Conservation (phyloP, 2,888 invertebrate genomes). For the Archips xylosteana region DNA sequence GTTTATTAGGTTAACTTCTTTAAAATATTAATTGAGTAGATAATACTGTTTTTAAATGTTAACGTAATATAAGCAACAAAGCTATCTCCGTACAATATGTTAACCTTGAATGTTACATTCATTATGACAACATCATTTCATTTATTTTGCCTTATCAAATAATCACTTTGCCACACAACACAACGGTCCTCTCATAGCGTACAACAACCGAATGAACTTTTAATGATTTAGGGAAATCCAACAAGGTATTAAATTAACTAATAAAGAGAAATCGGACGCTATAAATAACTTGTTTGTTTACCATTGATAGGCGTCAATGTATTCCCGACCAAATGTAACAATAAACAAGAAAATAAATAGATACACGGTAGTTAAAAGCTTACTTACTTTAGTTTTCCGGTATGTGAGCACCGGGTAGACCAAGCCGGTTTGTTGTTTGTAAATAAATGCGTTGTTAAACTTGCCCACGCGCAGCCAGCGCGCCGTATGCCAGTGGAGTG, state of each 20-base stretch:
- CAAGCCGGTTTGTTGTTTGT: constrained; percentile 36
- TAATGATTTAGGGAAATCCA: background rate
- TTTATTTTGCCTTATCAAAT: background rate
- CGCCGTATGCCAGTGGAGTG: background rate
- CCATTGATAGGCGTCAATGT: background rate
- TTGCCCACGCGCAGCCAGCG: background rate
- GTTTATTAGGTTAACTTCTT: background rate
- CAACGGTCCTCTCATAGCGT: background rate
- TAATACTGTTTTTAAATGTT: background rate
- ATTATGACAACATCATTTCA: background rate
- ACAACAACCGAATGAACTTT: background rate
- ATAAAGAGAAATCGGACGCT: background rate
- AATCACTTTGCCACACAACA: background rate
- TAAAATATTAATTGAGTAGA: background rate
- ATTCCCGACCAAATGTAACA: background rate
- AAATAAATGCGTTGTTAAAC: constrained; percentile 23
- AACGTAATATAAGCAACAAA: background rate
- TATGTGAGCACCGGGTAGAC: background rate
- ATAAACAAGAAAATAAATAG: background rate
- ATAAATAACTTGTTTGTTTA: constrained; percentile 16
- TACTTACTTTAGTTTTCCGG: constrained; percentile 23
- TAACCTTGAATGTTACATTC: constrained; percentile 3
- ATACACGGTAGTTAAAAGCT: background rate
- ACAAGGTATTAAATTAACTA: constrained; percentile 2
- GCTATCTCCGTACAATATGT: background rate